Evolutionary conservation across 2,888 invertebrate genomes (phyloP).

Genomic region (Caenorhabditis wallacei): DNA sequence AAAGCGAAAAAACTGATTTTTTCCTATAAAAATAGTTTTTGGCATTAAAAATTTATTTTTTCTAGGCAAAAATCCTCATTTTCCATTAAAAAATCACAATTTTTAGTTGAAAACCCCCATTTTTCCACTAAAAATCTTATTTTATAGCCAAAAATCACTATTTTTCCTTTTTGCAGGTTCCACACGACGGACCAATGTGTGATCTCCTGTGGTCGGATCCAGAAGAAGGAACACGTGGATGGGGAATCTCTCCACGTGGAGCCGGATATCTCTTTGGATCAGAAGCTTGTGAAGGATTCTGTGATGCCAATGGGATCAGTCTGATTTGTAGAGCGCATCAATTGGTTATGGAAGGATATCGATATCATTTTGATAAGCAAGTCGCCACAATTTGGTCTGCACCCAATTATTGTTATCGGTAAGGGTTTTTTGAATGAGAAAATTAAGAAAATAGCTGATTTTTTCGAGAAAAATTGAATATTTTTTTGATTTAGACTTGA

Average conservation of each 20-base stretch:
- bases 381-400: slow-evolving; percentile 99
- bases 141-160: too few relatives aligned
- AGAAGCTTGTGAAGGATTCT: slow-evolving; percentile 95
- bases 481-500: too few relatives aligned
- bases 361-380: slow-evolving; percentile 99
- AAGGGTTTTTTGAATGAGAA: not conserved
- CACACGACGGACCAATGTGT: slow-evolving; percentile 99
- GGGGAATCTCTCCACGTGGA: slow-evolving; percentile 98
- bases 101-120: too few relatives aligned
- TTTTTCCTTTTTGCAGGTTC: slow-evolving; percentile 85
- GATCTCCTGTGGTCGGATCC: slow-evolving; percentile 99
- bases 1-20: too few relatives aligned
- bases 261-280: slow-evolving; percentile 98
- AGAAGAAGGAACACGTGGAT: slow-evolving; percentile 88
- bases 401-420: slow-evolving; percentile 99
- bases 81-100: too few relatives aligned
- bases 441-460: too few relatives aligned
- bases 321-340: slow-evolving; percentile 96
- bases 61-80: too few relatives aligned
- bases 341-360: slow-evolving; percentile 99
- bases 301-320: slow-evolving; percentile 96
- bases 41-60: too few relatives aligned
- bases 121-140: too few relatives aligned
- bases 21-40: too few relatives aligned
- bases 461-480: too few relatives aligned